phyloP scores from a whole-genome alignment of 2,113 vertebrate species.

The Gracilinanus agilis region DNA sequence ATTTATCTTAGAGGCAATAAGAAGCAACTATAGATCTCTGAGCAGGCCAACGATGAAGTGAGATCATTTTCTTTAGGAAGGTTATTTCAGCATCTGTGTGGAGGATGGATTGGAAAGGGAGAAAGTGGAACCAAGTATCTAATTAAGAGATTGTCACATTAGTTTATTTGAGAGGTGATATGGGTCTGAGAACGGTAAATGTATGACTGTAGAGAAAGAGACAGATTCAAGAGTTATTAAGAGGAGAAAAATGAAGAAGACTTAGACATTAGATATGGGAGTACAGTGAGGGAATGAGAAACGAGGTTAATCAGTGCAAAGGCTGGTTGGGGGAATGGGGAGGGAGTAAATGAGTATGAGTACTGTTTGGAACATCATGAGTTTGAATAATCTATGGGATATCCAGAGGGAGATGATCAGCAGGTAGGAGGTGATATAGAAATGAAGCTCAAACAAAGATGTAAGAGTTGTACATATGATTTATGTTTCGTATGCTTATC shows the following conservation, averaged over 20 bases:
- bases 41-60: not conserved
- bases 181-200: not conserved
- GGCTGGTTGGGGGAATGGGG: not conserved
- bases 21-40: not conserved
- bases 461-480: too few species aligned
- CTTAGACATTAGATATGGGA: not conserved
- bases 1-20: not conserved
- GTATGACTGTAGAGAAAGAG: not conserved
- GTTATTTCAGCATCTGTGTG: not conserved
- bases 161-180: not conserved
- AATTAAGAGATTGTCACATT: not conserved
- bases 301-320: not conserved
- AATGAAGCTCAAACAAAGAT: too few species aligned
- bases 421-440: too few species aligned
- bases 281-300: not conserved
- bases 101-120: not conserved
- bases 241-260: not conserved
- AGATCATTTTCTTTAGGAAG: not conserved
- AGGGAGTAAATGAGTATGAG: not conserved
- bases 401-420: not conserved
- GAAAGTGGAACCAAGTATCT: not conserved
- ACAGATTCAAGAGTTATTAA: not conserved
- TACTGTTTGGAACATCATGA: not conserved
- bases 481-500: too few species aligned
- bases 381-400: not conserved